phyloP scores from a whole-genome alignment of 2,888 invertebrate genomes.

The Hydrotaea diabolus region DNA sequence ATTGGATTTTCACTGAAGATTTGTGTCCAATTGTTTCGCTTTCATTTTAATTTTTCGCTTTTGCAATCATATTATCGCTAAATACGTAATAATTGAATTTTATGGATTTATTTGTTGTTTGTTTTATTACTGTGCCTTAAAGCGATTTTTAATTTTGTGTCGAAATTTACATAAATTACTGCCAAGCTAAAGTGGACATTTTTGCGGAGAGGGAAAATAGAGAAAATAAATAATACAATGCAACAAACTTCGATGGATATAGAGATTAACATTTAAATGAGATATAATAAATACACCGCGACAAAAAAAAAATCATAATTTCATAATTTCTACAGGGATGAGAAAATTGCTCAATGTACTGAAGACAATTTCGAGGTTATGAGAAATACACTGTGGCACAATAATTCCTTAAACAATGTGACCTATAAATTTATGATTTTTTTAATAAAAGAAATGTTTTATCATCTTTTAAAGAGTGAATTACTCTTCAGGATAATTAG shows the following conservation, averaged over 20 bases:
- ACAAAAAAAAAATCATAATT: background rate
- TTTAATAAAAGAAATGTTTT: too few species aligned
- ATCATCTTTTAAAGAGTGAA: too few species aligned
- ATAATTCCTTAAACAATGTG: too few species aligned
- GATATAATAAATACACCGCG: conserved; percentile 1
- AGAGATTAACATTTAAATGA: conserved; percentile 37
- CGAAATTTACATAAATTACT: conserved; percentile 49
- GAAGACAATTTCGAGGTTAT: too few species aligned
- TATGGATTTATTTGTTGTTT: conserved; percentile 46
- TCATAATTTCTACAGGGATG: too few species aligned
- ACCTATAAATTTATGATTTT: too few species aligned
- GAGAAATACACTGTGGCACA: too few species aligned
- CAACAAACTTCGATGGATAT: background rate
- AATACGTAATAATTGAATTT: conserved; percentile 54
- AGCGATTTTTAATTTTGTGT: conserved; percentile 43
- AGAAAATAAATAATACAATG: background rate
- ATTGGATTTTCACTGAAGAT: conserved; percentile 55
- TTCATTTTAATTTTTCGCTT: background rate
- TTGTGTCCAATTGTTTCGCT: conserved; percentile 8
- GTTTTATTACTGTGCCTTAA: conserved; percentile 26
- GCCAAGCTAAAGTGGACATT: conserved; percentile 26
- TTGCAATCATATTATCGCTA: conserved; percentile 39
- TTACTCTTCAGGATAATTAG: too few species aligned
- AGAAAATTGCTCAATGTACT: too few species aligned
- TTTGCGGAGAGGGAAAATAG: background rate